These are phyloP conservation scores for Mola mola DNA, from an alignment of 2,113 vertebrate species.

Conservation along the genomic window DNA sequence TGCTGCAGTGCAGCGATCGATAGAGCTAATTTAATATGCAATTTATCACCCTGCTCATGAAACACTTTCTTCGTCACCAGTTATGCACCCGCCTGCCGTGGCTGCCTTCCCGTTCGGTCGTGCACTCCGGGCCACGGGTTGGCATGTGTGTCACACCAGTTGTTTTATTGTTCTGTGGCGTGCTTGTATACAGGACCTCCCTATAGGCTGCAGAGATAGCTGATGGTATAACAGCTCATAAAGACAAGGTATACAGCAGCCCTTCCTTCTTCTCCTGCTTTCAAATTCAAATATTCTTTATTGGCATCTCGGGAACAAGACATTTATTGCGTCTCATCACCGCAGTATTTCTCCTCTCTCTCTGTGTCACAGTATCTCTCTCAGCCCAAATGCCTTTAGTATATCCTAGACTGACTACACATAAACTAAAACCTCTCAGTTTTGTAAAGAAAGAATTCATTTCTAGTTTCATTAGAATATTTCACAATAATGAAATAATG, in stretches of 20 bases:
- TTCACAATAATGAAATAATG: too few species aligned
- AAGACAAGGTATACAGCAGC: slow-evolving; percentile 1
- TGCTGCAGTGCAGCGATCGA: slow-evolving; percentile 73
- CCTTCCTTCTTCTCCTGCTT: slow-evolving; percentile 24
- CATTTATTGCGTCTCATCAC: slow-evolving; percentile 50
- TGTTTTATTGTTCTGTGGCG: background rate
- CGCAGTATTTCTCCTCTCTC: slow-evolving; percentile 21
- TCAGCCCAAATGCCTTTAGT: too few species aligned
- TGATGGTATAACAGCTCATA: background rate
- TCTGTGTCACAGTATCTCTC: slow-evolving; percentile 11
- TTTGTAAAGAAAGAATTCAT: too few species aligned
- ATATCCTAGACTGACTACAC: too few species aligned
- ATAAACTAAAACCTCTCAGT: too few species aligned
- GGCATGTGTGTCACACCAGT: background rate
- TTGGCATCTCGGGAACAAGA: slow-evolving; percentile 40
- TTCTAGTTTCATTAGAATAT: too few species aligned
- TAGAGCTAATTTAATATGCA: slow-evolving; percentile 78
- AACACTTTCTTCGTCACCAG: slow-evolving; percentile 65
- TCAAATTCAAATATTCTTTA: slow-evolving; percentile 54
- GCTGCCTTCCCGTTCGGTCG: slow-evolving; percentile 27
- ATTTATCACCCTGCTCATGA: slow-evolving; percentile 74
- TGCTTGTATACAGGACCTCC: slow-evolving; percentile 3
- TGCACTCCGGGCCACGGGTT: slow-evolving; percentile 14
- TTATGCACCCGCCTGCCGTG: slow-evolving; percentile 41
- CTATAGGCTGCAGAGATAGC: slow-evolving; percentile 8